These are phyloP conservation scores for Ceryle rudis DNA, from an alignment of 2,797 vertebrate genomes.

Conservation along the genomic window DNA sequence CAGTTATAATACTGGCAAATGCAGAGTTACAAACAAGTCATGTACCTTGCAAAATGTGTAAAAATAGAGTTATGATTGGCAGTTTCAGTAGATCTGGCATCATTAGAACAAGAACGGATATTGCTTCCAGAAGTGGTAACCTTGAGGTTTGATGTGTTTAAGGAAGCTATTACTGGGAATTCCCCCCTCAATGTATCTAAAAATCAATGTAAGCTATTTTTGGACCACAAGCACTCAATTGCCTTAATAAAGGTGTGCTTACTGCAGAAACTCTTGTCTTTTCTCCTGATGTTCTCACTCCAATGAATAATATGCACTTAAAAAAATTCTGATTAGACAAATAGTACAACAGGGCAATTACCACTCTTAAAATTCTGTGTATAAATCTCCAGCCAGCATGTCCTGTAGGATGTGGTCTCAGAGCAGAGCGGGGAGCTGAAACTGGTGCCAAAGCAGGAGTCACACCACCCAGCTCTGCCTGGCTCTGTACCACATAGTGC, in stretches of 20 bases:
- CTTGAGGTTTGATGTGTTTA: not conserved
- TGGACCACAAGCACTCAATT: not conserved
- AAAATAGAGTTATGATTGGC: not conserved
- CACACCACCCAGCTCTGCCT: rapidly evolving
- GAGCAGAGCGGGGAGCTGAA: not conserved
- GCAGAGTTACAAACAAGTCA: not conserved
- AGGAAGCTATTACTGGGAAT: not conserved
- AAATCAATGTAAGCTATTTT: constrained; percentile 35
- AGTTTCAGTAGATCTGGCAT: not conserved
- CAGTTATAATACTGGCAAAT: not conserved
- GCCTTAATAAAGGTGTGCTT: constrained; percentile 14
- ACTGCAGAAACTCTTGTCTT: constrained; percentile 35
- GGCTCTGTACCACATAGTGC: rapidly evolving
- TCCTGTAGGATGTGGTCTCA: not conserved
- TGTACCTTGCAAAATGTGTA: not conserved
- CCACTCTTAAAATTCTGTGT: constrained; percentile 8
- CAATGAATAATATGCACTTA: not conserved
- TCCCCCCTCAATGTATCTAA: not conserved
- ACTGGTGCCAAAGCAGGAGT: not conserved
- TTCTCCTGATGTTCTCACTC: not conserved
- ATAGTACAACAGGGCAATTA: constrained; percentile 14
- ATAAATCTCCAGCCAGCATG: not conserved
- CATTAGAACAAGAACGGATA: not conserved
- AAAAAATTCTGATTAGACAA: constrained; percentile 46
- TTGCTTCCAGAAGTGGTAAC: not conserved